Evolutionary conservation across 2,888 invertebrate genomes (phyloP), one percentile per base, ranked within the genome.

Genomic region (Aethes cnicana): DNA sequence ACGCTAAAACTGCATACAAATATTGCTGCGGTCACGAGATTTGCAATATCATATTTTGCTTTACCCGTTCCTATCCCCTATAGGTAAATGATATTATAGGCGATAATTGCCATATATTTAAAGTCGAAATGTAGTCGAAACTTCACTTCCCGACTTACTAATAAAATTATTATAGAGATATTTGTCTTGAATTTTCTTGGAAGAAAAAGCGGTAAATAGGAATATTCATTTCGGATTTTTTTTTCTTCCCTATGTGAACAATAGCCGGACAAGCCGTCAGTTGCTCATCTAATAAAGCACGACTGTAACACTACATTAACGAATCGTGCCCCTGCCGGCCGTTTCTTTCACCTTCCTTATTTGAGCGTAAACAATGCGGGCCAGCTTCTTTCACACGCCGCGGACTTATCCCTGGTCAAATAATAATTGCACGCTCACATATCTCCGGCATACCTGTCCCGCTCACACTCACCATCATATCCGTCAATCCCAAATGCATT

Each of bases 361-460:
- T 88, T 87, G 76, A 85, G 83, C 85, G 86, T 87, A 89, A 86
- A 89, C 88, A 88, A 88, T 84, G 80, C 72, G 64, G 73, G 73
- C 74, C 81, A 80, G 78, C 81, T 83, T 84, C 85, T 86, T 88
- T 89, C 88, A 85, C 88, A 88, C 88, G 88, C 81, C 64, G 80
- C 73, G 81, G 87, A 85, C 85, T 84, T 81, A 85, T 87, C 84
- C 84, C 76, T 87, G 89, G 88, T 87, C 89, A 88, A 89, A 88
- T 87, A 88, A 89, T 88, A 87, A 88, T 85, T 89, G 82, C 82
- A 84, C 66, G 70, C 83, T 77, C 81, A 77, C 78, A 82, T 77
- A 74, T 77, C 73, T 68, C 62, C 54, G 56, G 55, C 69, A 56
- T 55, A 54, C 60, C 61, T 65, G 62, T 86, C 84, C 72, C 81